These are phyloP conservation scores for Trachelus troglodyta DNA, from an alignment of 2,888 invertebrate genomes.

Conservation along the genomic window DNA sequence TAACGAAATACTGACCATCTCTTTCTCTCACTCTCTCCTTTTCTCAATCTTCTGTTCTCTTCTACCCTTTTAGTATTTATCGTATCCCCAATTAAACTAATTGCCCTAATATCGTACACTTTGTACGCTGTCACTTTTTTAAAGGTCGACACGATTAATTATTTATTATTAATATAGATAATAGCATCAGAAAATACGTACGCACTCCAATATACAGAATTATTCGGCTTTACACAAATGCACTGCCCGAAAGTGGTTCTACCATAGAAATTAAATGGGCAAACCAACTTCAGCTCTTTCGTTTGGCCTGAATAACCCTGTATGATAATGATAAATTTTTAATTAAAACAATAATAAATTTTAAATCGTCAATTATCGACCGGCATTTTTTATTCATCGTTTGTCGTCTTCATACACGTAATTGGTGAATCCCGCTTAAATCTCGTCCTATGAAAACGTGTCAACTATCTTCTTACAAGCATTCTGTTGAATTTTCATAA, in stretches of 20 bases:
- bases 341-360: background rate
- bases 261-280: no score
- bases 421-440: no score
- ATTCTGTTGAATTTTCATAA: background rate
- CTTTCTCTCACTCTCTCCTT: background rate
- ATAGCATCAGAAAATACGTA: background rate
- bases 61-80: background rate
- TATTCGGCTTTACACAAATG: no score
- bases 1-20: background rate
- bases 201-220: background rate
- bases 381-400: background rate
- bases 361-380: background rate
- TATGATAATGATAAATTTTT: background rate
- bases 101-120: background rate
- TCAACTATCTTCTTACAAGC: background rate
- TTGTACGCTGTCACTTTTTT: background rate
- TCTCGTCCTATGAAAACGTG: no score
- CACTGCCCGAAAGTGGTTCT: no score
- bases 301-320: no score
- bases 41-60: background rate
- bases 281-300: no score
- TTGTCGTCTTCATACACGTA: no score
- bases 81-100: background rate
- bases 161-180: background rate
- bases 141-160: background rate